A percentile compares a stretch with the other conserved stretches of the same genome.
Conservation (phyloP, 2,797 vertebrate species). For the Pampus argenteus region DNA sequence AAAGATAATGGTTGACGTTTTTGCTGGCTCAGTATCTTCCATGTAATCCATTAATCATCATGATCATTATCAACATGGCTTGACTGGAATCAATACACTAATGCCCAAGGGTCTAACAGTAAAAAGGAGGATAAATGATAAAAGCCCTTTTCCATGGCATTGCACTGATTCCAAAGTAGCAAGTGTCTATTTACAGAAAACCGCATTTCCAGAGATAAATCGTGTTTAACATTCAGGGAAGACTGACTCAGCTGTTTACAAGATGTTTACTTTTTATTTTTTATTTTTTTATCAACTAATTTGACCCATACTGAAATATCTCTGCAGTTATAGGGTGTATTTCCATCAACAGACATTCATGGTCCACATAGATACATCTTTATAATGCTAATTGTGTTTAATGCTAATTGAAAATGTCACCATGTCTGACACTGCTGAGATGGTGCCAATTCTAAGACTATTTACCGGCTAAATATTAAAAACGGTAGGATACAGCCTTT, state of each 20-base stretch:
- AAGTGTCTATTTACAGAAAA: slow-evolving; percentile 7
- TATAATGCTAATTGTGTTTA: too few species aligned
- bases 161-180: background rate
- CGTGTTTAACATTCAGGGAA: background rate
- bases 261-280: background rate
- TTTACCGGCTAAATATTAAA: too few species aligned
- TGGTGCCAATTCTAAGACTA: too few species aligned
- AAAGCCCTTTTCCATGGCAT: slow-evolving; percentile 14
- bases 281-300: background rate
- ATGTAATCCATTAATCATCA: slow-evolving; percentile 53
- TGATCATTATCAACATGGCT: slow-evolving; percentile 44
- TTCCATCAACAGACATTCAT: background rate
- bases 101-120: slow-evolving; percentile 16
- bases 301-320: background rate
- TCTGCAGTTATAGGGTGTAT: background rate
- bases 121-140: slow-evolving; percentile 28
- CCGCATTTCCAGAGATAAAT: slow-evolving; percentile 5
- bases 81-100: slow-evolving; percentile 48
- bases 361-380: background rate
- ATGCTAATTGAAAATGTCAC: too few species aligned
- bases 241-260: slow-evolving; percentile 5
- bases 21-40: slow-evolving; percentile 54
- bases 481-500: too few species aligned
- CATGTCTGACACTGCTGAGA: too few species aligned
- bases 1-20: slow-evolving; percentile 9